Evolutionary conservation across 1,140 invertebrate genomes (phyloP).

Genomic region (Tetragnatha versicolor): DNA sequence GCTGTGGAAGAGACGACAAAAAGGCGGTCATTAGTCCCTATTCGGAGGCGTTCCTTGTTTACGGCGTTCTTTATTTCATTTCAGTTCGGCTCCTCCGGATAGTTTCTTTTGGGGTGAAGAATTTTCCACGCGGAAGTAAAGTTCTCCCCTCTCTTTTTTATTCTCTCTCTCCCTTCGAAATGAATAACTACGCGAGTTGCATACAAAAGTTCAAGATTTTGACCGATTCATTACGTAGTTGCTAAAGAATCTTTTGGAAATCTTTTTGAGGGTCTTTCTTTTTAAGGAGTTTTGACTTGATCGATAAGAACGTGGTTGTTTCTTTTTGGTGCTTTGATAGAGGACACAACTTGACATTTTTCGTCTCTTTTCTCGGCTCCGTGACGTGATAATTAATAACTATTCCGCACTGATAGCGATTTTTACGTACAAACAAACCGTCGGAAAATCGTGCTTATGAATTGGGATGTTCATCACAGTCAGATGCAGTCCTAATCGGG

Average conservation of each 20-base stretch:
- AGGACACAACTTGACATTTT: no score
- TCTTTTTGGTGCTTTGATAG: no score
- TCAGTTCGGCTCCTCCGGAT: neutral
- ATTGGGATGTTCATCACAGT: no score
- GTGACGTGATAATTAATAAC: no score
- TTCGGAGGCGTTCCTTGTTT: slow-evolving; percentile 31
- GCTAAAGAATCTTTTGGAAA: neutral
- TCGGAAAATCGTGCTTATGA: no score
- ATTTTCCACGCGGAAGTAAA: neutral
- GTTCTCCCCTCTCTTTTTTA: neutral
- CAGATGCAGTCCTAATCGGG: no score
- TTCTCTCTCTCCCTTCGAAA: neutral
- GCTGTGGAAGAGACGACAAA: neutral
- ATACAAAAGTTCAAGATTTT: neutral
- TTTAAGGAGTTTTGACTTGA: neutral
- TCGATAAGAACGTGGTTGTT: neutral
- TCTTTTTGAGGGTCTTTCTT: neutral
- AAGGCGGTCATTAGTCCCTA: slow-evolving; percentile 27
- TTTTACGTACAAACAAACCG: no score
- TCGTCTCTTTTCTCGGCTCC: no score
- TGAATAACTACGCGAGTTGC: slow-evolving; percentile 1
- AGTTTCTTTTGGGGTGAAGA: neutral
- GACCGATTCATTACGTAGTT: slow-evolving; percentile 14
- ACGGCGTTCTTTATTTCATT: slow-evolving; percentile 23
- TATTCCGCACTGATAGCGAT: no score